Percentiles rank a stretch among this genome's conserved stretches.
These are phyloP conservation scores for Phengaris arion DNA, from an alignment of 2,888 invertebrate genomes.

Conservation along the genomic window DNA sequence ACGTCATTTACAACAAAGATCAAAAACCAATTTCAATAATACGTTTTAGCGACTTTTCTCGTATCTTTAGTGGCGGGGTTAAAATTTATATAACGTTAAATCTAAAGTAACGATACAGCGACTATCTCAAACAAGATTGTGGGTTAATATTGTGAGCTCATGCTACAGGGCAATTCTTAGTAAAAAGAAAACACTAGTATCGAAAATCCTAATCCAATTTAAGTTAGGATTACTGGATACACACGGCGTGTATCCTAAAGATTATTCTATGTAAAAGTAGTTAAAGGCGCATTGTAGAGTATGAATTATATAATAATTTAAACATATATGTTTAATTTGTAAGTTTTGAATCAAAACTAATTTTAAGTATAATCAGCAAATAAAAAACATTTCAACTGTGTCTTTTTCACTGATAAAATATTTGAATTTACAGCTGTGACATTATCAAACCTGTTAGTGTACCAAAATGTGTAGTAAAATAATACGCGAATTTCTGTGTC, in stretches of 20 bases:
- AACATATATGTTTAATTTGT: too few species aligned
- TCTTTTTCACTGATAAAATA: too few species aligned
- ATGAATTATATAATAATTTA: too few species aligned
- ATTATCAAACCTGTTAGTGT: too few species aligned
- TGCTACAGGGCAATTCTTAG: slow-evolving; percentile 10
- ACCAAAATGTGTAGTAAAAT: too few species aligned
- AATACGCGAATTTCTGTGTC: slow-evolving; percentile 44
- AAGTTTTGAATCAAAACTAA: too few species aligned
- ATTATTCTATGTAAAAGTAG: not conserved
- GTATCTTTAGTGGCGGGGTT: slow-evolving; percentile 2
- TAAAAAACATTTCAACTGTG: too few species aligned
- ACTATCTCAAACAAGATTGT: slow-evolving; percentile 17
- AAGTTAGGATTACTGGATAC: not conserved
- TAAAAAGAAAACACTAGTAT: not conserved
- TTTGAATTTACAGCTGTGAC: too few species aligned
- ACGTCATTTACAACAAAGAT: not conserved
- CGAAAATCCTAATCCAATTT: not conserved
- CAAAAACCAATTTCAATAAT: not conserved
- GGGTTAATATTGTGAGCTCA: slow-evolving; percentile 16
- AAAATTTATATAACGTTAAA: slow-evolving; percentile 19
- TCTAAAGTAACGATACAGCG: slow-evolving; percentile 17
- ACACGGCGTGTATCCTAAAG: not conserved
- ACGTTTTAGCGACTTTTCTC: not conserved
- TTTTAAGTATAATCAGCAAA: too few species aligned
- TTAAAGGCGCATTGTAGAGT: not conserved